Percentiles rank a stretch among this genome's conserved stretches.
Conservation (phyloP, 2,797 vertebrate genomes). For the Chloroceryle amazona region DNA sequence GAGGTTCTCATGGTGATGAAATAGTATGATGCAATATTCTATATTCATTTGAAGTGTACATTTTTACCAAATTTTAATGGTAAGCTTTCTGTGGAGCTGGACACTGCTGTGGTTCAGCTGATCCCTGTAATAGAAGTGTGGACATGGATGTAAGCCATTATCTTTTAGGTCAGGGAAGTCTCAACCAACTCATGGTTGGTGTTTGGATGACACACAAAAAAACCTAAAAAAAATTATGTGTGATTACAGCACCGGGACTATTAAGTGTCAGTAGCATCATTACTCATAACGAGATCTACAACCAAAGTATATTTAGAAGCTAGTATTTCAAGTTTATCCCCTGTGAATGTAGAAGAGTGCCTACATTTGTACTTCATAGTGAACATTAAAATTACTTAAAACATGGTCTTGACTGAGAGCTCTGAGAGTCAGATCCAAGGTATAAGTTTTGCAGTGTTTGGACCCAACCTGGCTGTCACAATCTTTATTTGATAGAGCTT, state of each 20-base stretch:
- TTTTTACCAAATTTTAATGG: neutral
- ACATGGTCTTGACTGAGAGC: neutral
- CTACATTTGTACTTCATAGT: neutral
- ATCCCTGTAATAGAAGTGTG: neutral
- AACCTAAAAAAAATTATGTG: fast-evolving
- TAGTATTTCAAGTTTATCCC: neutral
- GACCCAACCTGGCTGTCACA: neutral
- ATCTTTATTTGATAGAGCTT: fast-evolving
- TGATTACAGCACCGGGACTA: neutral
- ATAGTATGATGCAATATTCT: neutral
- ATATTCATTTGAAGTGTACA: neutral
- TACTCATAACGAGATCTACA: neutral
- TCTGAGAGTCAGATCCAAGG: neutral
- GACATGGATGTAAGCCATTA: neutral
- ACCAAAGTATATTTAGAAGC: neutral
- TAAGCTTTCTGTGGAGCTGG: neutral
- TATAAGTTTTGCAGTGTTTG: neutral
- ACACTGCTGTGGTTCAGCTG: neutral
- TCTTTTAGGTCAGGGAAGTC: neutral
- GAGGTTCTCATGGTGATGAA: neutral
- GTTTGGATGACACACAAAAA: neutral
- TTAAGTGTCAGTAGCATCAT: neutral
- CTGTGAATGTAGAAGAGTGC: neutral
- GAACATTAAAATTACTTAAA: neutral
- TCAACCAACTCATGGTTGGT: neutral